Base-by-base conservation (phyloP, 2,888 invertebrate species). In the Apodemia mormo region DNA sequence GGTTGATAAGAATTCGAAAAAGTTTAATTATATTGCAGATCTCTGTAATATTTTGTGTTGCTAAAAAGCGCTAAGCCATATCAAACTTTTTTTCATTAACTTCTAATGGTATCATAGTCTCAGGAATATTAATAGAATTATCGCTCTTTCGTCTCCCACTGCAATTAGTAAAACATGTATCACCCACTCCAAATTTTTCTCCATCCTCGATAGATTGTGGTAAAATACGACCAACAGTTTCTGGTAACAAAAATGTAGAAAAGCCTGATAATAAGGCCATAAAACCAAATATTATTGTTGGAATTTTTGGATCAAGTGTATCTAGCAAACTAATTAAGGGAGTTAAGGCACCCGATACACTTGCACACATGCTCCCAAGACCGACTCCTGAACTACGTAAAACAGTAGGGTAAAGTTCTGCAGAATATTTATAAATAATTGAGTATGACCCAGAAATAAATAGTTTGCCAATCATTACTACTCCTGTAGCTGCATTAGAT, bases 401-500 rank as follows among this genome's bases (percentile, higher is more conserved):
- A 0, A 97, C 97, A 0, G 97, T 97, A 0, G 97, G 97, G 80
- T 97, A 97, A 8, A 97, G 85, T 87, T 97, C 97, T 0, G 97
- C 97, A 0, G 97, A 97, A 84, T 97, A 97, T 81, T 97, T 97
- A 84, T 97, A 97, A 74, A 97, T 95, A 29, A 97, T 96, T 0
- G 97, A 97, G 85, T 97, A 97, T 0, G 97, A 97, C 67, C 96
- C 96, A 30, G 97, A 96, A 77, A 97, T 97, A 79, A 97, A 96
- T 49, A 97, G 94, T 86, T 97, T 97, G 0, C 97, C 97, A 33
- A 96, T 82, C 94, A 97, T 95, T 0, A 96, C 96, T 52, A 96
- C 94, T 0, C 94, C 92, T 0, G 95, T 96, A 0, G 95, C 92
- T 0, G 93, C 80, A 1, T 94, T 90, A 69, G 95, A 95, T 58